Evolutionary conservation across 2,797 vertebrate species (phyloP).

Genomic region (Carapus acus): DNA sequence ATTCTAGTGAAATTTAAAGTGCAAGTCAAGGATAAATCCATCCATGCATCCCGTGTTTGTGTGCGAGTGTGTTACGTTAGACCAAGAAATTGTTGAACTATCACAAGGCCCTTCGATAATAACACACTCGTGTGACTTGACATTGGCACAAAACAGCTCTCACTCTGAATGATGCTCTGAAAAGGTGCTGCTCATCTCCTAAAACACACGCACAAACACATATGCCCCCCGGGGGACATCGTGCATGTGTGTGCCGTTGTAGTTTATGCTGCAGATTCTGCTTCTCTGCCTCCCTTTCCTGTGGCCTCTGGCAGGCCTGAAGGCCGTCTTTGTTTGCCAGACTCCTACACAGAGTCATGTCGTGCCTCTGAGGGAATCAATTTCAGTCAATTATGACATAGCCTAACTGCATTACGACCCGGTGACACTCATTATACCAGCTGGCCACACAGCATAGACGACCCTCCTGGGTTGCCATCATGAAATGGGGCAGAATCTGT

Average conservation of each 20-base stretch:
- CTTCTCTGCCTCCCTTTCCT: constrained; percentile 40
- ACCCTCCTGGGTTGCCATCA: too few relatives aligned
- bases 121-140: too few relatives aligned
- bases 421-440: constrained; percentile 75
- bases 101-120: too few relatives aligned
- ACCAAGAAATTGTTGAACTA: too few relatives aligned
- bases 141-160: too few relatives aligned
- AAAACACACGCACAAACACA: not conserved
- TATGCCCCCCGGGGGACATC: too few relatives aligned
- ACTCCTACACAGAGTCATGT: constrained; percentile 62
- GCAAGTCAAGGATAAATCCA: too few relatives aligned
- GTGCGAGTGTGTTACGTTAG: too few relatives aligned
- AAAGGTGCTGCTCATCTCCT: not conserved
- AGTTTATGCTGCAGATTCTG: constrained; percentile 5
- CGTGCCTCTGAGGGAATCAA: constrained; percentile 73
- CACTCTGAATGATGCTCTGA: too few relatives aligned
- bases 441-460: constrained; percentile 37
- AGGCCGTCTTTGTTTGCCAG: constrained; percentile 65
- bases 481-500: too few relatives aligned
- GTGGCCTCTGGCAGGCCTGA: constrained; percentile 51
- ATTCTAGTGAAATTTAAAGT: too few relatives aligned
- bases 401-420: constrained; percentile 75
- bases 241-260: not conserved
- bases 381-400: constrained; percentile 67
- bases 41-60: too few relatives aligned